Conservation (phyloP, 2,797 vertebrate genomes). For the Cyprinella venusta region DNA sequence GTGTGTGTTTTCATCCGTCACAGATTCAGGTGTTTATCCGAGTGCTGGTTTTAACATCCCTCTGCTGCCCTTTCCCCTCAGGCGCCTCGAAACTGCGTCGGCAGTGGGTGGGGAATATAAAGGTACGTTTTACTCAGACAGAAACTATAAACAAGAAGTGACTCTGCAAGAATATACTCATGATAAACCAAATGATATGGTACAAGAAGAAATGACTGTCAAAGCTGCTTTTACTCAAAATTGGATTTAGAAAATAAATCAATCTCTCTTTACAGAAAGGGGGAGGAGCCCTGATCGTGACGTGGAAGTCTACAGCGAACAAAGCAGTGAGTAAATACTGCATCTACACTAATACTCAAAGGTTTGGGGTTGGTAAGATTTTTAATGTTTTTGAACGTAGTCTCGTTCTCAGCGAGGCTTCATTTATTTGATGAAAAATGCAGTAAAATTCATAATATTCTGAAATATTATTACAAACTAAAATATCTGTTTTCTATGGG, state of each 20-base stretch:
- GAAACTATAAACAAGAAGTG: not conserved
- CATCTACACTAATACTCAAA: not conserved
- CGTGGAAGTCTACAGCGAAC: conserved; percentile 85
- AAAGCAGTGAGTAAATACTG: conserved; percentile 75
- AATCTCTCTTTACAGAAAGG: conserved; percentile 80
- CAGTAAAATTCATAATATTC: not conserved
- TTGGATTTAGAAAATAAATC: not conserved
- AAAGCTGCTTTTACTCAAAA: not conserved
- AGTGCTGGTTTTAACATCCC: conserved; percentile 2
- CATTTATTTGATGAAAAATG: not conserved
- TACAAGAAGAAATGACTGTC: not conserved
- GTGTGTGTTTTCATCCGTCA: conserved; percentile 66
- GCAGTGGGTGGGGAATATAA: conserved; percentile 85
- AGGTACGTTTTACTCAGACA: conserved; percentile 72
- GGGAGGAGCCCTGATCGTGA: conserved; percentile 87
- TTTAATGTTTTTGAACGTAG: not conserved
- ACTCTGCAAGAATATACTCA: not conserved
- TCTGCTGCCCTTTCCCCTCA: conserved; percentile 47
- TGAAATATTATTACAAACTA: not conserved
- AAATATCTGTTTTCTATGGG: not conserved
- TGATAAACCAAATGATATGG: not conserved
- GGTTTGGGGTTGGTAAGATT: not conserved
- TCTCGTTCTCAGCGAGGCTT: not conserved
- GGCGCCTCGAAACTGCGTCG: conserved; percentile 82
- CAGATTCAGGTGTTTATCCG: too few species aligned